Evolutionary conservation across 2,888 invertebrate genomes (phyloP).

Genomic region (Acanthosepion pharaonis): DNA sequence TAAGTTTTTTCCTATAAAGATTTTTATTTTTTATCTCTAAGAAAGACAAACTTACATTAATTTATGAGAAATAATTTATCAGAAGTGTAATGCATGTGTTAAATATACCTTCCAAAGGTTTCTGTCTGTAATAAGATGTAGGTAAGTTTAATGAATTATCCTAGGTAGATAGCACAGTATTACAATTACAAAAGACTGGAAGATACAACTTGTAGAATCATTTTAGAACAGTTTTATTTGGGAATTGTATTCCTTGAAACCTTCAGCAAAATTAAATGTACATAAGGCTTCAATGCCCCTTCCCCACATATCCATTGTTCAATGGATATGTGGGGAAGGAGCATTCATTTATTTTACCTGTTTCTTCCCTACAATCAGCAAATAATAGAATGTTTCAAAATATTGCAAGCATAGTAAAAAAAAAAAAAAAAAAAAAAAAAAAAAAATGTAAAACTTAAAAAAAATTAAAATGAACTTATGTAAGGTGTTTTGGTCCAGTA

Average conservation of each 20-base stretch:
- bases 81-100: too few species aligned
- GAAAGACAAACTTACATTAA: too few species aligned
- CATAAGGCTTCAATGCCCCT: neutral
- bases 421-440: neutral
- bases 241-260: neutral
- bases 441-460: neutral
- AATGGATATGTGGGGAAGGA: neutral
- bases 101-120: neutral
- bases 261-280: neutral
- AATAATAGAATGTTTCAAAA: neutral
- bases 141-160: neutral
- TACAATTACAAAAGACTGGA: neutral
- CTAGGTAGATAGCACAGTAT: neutral
- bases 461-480: neutral
- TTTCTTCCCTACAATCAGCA: neutral
- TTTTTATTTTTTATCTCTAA: too few species aligned
- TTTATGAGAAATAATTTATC: too few species aligned
- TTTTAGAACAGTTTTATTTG: neutral
- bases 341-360: neutral
- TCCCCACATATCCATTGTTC: too few species aligned
- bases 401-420: neutral
- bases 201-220: neutral
- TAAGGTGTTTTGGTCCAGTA: neutral
- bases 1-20: too few species aligned
- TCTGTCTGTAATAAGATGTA: neutral